Evolutionary conservation across 2,113 vertebrate species (phyloP), one percentile per base, ranked within the genome.

Genomic region (Dicaeum eximium): DNA sequence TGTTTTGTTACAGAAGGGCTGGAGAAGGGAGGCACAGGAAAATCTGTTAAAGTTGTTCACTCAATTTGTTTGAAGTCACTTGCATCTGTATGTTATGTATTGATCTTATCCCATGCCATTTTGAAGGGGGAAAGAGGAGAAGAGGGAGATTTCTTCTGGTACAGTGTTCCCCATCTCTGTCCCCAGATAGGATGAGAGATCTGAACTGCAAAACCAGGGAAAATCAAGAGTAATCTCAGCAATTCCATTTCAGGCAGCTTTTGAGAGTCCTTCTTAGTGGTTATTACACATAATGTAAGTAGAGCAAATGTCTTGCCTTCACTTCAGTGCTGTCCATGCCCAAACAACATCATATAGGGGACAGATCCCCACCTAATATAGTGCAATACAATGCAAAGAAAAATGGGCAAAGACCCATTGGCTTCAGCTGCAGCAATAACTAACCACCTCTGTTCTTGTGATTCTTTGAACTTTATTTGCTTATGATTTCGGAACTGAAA

Each of bases 401-500:
- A 88, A 91, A 81, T 21, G 50, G 74, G 24, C n/a, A 60, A 72
- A 80, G 35, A 8, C 33, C 37, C 6, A 0, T 10, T 86, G 61
- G 50, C 72, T 95, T 93, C 83, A 92, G 75, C 62, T 66, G 24
- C 24, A 75, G n/a, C 38, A 58, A n/a, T 50, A 91, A 77, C 25
- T 77, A 48, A 48, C 31, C 25, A n/a, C 38, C 28, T 77, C 48
- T 83, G 31, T 79, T 31, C 77, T 65, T 86, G n/a, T 84, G 67
- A 80, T 88, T 85, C 33, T 86, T 73, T 71, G 61, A 24, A 42
- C 13, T 66, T 90, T 12, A 72, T 25, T 87, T 82, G 31, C 51
- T 69, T 82, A 89, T 72, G 28, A 87, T 65, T 92, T 86, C 77
- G 83, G 78, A 95, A 86, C 40, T 69, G 30, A 75, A 95, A 42